phyloP scores from a whole-genome alignment of 2,888 invertebrate species.

The Leucophenga montana region DNA sequence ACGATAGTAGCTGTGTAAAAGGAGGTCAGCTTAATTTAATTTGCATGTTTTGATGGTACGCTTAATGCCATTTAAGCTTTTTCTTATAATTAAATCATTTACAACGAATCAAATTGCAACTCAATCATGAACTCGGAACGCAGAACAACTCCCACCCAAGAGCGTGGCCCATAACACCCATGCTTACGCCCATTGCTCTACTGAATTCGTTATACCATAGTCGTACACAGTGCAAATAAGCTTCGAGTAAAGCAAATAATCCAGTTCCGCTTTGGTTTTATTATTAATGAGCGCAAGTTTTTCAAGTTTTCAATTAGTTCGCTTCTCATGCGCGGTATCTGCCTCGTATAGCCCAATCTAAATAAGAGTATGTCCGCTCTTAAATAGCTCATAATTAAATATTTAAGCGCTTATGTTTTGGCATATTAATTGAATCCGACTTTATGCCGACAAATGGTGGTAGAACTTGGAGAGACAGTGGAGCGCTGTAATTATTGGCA shows the following conservation, averaged over 20 bases:
- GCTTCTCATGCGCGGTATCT: neutral
- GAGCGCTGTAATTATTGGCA: too few species aligned
- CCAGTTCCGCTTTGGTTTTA: conserved; percentile 16
- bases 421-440: conserved; percentile 9
- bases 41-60: neutral
- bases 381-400: conserved; percentile 4
- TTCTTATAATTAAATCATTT: conserved; percentile 59
- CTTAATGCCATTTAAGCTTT: conserved; percentile 51
- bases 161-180: neutral
- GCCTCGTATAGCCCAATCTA: too few species aligned
- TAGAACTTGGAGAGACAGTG: too few species aligned
- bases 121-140: neutral
- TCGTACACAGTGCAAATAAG: conserved; percentile 7
- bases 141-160: neutral
- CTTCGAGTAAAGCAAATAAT: neutral
- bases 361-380: too few species aligned
- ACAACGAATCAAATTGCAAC: conserved; percentile 48
- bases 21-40: neutral
- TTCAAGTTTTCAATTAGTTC: conserved; percentile 63
- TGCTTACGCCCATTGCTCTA: neutral
- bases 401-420: neutral
- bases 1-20: too few species aligned
- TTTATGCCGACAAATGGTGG: neutral
- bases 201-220: neutral
- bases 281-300: conserved; percentile 63